A percentile compares a stretch with the other conserved stretches of the same genome.
phyloP scores from a whole-genome alignment of 1,140 invertebrate species.

The Saccostrea glomerata region DNA sequence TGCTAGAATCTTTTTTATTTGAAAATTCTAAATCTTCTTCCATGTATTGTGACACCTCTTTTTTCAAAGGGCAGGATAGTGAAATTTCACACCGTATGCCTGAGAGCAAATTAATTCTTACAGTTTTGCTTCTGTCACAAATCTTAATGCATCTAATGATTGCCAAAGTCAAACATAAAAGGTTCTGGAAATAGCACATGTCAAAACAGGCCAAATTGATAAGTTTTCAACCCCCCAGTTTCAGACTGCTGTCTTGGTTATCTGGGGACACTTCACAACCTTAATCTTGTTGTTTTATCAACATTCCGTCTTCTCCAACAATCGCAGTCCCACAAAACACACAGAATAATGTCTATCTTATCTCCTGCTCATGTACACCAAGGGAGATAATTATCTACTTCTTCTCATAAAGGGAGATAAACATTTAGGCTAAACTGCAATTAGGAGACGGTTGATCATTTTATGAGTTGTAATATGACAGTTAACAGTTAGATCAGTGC shows the following conservation, averaged over 20 bases:
- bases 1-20: not conserved
- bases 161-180: conserved; percentile 8
- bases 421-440: conserved; percentile 10
- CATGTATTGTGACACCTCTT: not conserved
- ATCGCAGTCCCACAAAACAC: not conserved
- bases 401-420: conserved; percentile 28
- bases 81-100: conserved; percentile 20
- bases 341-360: conserved; percentile 7
- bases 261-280: not conserved
- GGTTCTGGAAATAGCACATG: conserved; percentile 5
- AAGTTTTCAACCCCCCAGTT: conserved; percentile 11
- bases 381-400: conserved; percentile 25
- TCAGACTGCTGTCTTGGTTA: not conserved
- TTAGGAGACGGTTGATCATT: conserved; percentile 15
- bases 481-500: not conserved
- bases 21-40: not conserved
- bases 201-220: conserved; percentile 34
- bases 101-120: not conserved
- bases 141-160: conserved; percentile 25
- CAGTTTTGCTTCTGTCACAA: conserved; percentile 13
- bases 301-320: conserved; percentile 10
- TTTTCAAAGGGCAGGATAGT: not conserved
- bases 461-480: conserved; percentile 28
- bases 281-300: conserved; percentile 28
- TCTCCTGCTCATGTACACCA: conserved; percentile 14